phyloP scores from a whole-genome alignment of 1,140 invertebrate genomes.

The Vanessa atalanta region DNA sequence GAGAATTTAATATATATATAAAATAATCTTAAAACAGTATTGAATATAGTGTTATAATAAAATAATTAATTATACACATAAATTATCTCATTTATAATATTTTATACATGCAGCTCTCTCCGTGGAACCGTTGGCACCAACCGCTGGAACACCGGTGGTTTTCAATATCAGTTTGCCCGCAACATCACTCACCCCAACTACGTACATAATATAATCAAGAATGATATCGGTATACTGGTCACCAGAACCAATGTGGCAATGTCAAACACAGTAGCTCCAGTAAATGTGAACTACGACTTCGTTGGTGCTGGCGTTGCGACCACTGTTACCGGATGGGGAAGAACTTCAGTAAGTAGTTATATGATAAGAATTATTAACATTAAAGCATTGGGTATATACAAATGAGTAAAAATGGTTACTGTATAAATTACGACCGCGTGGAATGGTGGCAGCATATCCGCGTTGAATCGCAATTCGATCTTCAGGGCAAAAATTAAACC shows the following conservation, averaged over 20 bases:
- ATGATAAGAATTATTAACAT: too few species aligned
- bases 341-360: constrained; percentile 47
- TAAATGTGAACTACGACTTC: constrained; percentile 42
- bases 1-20: too few species aligned
- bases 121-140: constrained; percentile 51
- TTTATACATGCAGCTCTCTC: constrained; percentile 35
- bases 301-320: constrained; percentile 36
- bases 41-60: too few species aligned
- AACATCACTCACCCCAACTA: constrained; percentile 50
- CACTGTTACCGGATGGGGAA: constrained; percentile 55
- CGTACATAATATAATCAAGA: constrained; percentile 41
- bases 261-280: constrained; percentile 19
- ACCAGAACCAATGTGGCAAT: constrained; percentile 39
- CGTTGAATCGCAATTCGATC: too few species aligned
- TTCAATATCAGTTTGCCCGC: constrained; percentile 35
- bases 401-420: not conserved
- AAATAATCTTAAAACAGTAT: too few species aligned
- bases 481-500: too few species aligned
- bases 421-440: too few species aligned
- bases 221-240: constrained; percentile 53
- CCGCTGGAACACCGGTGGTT: constrained; percentile 49
- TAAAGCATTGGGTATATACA: not conserved
- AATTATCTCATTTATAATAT: not conserved
- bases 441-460: too few species aligned
- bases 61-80: too few species aligned